phyloP scores from a whole-genome alignment of 2,888 invertebrate species.

The Gari tellinella region DNA sequence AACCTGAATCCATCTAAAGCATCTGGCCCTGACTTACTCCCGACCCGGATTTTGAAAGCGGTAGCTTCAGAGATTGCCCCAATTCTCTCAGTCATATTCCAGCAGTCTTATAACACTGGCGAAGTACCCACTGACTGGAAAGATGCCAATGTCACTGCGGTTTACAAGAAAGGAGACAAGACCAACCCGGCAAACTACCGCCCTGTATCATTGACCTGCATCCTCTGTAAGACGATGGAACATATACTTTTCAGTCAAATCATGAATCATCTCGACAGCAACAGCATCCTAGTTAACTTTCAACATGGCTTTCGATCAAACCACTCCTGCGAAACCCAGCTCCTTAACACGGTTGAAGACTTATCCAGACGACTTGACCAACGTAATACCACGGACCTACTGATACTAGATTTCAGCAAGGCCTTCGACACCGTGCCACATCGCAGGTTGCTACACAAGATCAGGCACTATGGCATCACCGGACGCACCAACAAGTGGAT shows the following conservation, averaged over 20 bases:
- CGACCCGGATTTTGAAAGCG: slow-evolving; percentile 26
- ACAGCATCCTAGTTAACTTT: slow-evolving; percentile 14
- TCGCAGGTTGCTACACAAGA: slow-evolving; percentile 17
- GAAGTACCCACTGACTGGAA: slow-evolving; percentile 31
- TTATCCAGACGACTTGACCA: slow-evolving; percentile 5
- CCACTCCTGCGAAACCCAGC: slow-evolving; percentile 27
- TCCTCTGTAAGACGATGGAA: slow-evolving; percentile 15
- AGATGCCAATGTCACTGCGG: slow-evolving; percentile 17
- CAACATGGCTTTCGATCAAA: slow-evolving; percentile 32
- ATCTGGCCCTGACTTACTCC: slow-evolving; percentile 29
- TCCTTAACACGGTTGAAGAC: slow-evolving; percentile 14
- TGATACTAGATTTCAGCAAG: slow-evolving; percentile 29
- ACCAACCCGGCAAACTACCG: slow-evolving; percentile 24
- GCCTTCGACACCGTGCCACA: slow-evolving; percentile 29
- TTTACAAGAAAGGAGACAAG: slow-evolving; percentile 22
- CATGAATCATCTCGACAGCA: slow-evolving; percentile 17
- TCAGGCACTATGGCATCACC: slow-evolving; percentile 18
- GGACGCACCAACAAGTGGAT: slow-evolving; percentile 19
- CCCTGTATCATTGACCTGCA: slow-evolving; percentile 26
- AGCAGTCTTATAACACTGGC: slow-evolving; percentile 27
- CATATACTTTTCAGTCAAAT: slow-evolving; percentile 17
- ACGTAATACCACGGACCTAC: slow-evolving; percentile 9
- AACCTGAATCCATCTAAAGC: slow-evolving; percentile 32
- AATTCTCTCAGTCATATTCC: slow-evolving; percentile 24
- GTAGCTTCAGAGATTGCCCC: slow-evolving; percentile 33